These are phyloP conservation scores for Masticophis lateralis DNA, from an alignment of 2,797 vertebrate genomes.

Conservation along the genomic window DNA sequence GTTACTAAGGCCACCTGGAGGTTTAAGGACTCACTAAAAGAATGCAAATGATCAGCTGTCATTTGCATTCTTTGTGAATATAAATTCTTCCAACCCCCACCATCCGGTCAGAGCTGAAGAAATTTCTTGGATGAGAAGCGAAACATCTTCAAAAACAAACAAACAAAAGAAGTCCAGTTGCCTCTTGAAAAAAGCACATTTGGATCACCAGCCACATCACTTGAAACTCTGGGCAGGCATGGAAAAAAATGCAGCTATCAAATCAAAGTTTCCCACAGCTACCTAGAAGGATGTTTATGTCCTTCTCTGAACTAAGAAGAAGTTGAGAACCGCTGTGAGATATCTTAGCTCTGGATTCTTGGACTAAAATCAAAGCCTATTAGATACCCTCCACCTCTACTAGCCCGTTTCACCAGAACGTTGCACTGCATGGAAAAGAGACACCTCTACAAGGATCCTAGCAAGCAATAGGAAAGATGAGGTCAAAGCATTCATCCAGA, in stretches of 20 bases:
- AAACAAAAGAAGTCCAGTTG: too few relatives aligned
- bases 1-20: too few relatives aligned
- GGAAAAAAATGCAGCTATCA: not conserved
- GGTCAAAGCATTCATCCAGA: not conserved
- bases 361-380: not conserved
- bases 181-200: too few relatives aligned
- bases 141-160: too few relatives aligned
- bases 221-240: not conserved
- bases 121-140: too few relatives aligned
- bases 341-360: not conserved
- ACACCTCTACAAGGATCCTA: not conserved
- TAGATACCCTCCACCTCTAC: not conserved
- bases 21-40: too few relatives aligned
- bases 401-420: not conserved
- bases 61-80: too few relatives aligned
- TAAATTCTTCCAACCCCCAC: too few relatives aligned
- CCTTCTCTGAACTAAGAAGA: not conserved
- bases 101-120: too few relatives aligned
- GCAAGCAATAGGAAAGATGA: not conserved
- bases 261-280: not conserved
- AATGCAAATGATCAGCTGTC: too few relatives aligned
- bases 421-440: not conserved
- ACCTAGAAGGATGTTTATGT: not conserved
- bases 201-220: not conserved
- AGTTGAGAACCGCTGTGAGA: too few relatives aligned